Evolutionary conservation across 2,113 vertebrate genomes (phyloP).

Genomic region (Zosterops hypoxanthus): DNA sequence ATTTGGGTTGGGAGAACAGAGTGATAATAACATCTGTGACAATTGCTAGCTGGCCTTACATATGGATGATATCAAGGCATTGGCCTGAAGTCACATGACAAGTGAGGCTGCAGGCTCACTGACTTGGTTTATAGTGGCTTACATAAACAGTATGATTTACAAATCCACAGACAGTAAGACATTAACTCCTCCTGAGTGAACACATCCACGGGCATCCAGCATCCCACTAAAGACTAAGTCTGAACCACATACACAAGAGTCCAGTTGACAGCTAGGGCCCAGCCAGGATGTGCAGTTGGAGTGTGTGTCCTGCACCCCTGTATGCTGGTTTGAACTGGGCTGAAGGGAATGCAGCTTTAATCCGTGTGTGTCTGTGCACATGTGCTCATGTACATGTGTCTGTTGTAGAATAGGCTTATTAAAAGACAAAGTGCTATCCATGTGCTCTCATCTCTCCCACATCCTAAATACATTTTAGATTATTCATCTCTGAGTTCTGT

Average conservation of each 20-base stretch:
- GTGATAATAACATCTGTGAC: not conserved
- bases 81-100: not conserved
- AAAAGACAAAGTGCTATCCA: not conserved
- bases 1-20: not conserved
- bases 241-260: accelerated
- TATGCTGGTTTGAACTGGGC: not conserved
- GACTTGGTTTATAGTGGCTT: not conserved
- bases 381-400: accelerated
- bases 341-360: not conserved
- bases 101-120: not conserved
- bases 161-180: not conserved
- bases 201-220: not conserved
- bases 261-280: not conserved
- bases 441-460: accelerated
- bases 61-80: not conserved
- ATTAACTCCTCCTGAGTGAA: not conserved
- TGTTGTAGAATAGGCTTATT: not conserved
- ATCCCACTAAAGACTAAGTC: not conserved
- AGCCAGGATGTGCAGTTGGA: not conserved
- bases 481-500: not conserved
- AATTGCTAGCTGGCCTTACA: not conserved
- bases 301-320: not conserved
- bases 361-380: too few relatives aligned
- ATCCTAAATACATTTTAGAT: not conserved
- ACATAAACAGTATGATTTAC: not conserved